These are phyloP conservation scores for Rhodeus uyekii DNA, from an alignment of 2,797 vertebrate genomes.

Conservation along the genomic window DNA sequence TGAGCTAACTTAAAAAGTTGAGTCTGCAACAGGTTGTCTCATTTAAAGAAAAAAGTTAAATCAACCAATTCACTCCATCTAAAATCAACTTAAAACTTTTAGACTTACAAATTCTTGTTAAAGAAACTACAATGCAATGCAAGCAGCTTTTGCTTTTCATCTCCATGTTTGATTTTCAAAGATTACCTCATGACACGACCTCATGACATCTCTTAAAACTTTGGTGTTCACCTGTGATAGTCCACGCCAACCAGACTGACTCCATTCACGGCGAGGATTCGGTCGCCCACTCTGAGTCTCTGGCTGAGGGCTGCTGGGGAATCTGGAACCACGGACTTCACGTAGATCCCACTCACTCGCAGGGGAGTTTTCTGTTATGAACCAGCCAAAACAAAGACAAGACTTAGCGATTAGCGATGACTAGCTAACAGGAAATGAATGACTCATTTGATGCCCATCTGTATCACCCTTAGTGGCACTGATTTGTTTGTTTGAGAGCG, in stretches of 20 bases:
- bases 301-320: conserved; percentile 75
- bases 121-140: no score
- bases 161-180: no score
- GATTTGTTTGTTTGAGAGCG: background rate
- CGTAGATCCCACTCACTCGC: conserved; percentile 75
- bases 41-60: no score
- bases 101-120: no score
- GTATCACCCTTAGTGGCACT: background rate
- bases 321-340: conserved; percentile 78
- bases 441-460: background rate
- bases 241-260: conserved; percentile 80
- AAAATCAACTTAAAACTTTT: background rate
- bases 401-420: background rate
- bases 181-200: background rate
- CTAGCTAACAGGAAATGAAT: background rate
- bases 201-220: background rate
- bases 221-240: conserved; percentile 69
- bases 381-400: background rate
- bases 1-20: no score
- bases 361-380: conserved; percentile 70
- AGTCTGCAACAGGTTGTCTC: no score
- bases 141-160: background rate
- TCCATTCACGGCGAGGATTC: conserved; percentile 81
- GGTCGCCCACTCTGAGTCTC: conserved; percentile 72
- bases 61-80: no score